phyloP scores from a whole-genome alignment of 2,888 invertebrate genomes.

The Portevinia maculata region DNA sequence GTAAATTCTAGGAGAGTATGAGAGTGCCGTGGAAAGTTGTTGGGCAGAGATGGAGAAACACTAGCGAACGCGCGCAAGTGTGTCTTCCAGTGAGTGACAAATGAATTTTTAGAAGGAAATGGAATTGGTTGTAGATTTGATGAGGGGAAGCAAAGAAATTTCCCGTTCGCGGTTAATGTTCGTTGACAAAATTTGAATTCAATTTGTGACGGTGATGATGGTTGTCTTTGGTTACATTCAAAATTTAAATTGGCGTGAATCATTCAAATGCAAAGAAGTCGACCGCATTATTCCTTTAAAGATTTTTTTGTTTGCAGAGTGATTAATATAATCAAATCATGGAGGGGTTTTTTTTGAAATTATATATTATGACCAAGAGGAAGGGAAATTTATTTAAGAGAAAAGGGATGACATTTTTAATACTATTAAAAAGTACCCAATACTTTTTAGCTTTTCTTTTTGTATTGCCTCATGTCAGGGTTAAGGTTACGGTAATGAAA shows the following conservation, averaged over 20 bases:
- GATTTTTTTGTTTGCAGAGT: too few species aligned
- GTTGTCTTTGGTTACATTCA: not conserved
- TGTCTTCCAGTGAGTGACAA: conserved; percentile 41
- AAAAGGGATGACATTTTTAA: too few species aligned
- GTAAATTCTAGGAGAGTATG: conserved; percentile 33
- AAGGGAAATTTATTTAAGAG: too few species aligned
- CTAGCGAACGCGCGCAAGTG: conserved; percentile 46
- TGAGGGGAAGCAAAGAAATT: conserved; percentile 1
- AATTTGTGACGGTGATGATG: not conserved
- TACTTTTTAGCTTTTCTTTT: too few species aligned
- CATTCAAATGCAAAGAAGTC: too few species aligned
- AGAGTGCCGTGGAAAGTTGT: conserved; percentile 34
- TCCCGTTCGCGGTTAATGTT: conserved; percentile 12
- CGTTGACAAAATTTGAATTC: conserved; percentile 36
- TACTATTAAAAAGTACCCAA: too few species aligned
- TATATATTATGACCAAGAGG: too few species aligned
- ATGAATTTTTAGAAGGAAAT: conserved; percentile 41
- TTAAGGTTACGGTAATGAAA: too few species aligned
- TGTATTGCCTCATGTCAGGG: too few species aligned
- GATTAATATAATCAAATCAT: too few species aligned
- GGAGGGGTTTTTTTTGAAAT: too few species aligned
- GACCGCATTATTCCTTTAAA: too few species aligned
- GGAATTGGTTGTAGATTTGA: not conserved
- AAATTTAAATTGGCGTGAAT: not conserved
- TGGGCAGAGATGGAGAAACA: conserved; percentile 35